These are phyloP conservation scores for Drosophila chauvacae DNA, from an alignment of 1,140 invertebrate genomes.

Conservation along the genomic window DNA sequence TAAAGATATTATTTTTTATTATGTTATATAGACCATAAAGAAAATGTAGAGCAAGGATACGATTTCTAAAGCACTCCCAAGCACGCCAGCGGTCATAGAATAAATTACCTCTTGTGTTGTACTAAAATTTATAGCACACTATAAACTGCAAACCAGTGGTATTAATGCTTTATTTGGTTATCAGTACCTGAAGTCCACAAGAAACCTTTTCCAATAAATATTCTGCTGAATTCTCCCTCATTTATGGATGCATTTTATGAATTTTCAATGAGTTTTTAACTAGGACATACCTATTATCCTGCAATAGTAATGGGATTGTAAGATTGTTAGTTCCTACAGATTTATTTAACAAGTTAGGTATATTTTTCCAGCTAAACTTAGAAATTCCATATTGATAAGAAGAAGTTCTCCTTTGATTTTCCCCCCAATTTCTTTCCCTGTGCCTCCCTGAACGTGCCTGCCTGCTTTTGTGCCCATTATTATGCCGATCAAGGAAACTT, in stretches of 20 bases:
- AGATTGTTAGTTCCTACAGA: not conserved
- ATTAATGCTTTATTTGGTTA: too few species aligned
- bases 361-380: not conserved
- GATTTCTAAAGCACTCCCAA: too few species aligned
- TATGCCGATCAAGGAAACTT: constrained; percentile 32
- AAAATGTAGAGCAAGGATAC: too few species aligned
- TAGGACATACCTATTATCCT: not conserved
- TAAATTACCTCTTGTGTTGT: too few species aligned
- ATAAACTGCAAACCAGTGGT: too few species aligned
- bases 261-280: not conserved
- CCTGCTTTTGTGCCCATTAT: constrained; percentile 16
- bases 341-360: not conserved
- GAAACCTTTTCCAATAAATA: too few species aligned
- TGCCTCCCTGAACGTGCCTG: constrained; percentile 11
- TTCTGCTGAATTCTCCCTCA: too few species aligned
- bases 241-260: not conserved
- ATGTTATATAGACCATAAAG: not conserved
- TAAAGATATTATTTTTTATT: not conserved
- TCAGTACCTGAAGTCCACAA: too few species aligned
- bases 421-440: not conserved
- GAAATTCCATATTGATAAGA: too few species aligned
- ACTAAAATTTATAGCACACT: too few species aligned
- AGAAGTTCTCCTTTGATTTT: too few species aligned
- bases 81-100: too few species aligned
- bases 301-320: not conserved